Evolutionary conservation across 2,113 vertebrate species (phyloP).

Genomic region (Daboia siamensis): DNA sequence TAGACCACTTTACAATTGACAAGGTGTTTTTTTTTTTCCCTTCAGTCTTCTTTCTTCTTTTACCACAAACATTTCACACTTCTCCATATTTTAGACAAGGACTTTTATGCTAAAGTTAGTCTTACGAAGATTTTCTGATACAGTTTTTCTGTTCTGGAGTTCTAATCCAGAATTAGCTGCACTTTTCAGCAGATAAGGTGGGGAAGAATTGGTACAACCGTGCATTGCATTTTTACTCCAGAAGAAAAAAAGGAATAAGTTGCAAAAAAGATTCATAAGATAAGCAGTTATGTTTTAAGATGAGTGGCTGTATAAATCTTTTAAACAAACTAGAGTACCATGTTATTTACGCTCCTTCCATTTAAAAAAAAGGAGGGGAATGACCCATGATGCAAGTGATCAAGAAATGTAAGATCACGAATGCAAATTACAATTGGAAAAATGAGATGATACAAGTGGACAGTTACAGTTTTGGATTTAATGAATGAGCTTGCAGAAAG

Average conservation of each 20-base stretch:
- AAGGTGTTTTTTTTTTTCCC: not conserved
- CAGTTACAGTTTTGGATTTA: not conserved
- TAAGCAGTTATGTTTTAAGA: not conserved
- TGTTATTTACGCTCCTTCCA: not conserved
- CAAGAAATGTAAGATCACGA: not conserved
- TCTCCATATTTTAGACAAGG: not conserved
- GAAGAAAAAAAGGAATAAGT: not conserved
- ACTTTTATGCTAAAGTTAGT: not conserved
- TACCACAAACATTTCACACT: not conserved
- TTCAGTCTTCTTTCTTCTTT: not conserved
- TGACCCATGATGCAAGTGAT: not conserved
- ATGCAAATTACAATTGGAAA: not conserved
- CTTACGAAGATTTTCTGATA: not conserved
- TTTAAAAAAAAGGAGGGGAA: not conserved
- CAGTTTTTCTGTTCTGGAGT: not conserved
- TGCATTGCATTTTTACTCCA: not conserved
- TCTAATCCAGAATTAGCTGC: not conserved
- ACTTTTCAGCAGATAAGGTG: not conserved
- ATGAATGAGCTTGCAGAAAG: not conserved
- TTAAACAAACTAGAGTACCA: not conserved
- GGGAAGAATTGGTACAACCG: not conserved
- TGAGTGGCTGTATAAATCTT: not conserved
- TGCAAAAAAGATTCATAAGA: not conserved
- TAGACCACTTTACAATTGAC: not conserved
- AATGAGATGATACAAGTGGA: not conserved